Evolutionary conservation across 2,113 vertebrate species (phyloP).

Genomic region (Shinisaurus crocodilurus): DNA sequence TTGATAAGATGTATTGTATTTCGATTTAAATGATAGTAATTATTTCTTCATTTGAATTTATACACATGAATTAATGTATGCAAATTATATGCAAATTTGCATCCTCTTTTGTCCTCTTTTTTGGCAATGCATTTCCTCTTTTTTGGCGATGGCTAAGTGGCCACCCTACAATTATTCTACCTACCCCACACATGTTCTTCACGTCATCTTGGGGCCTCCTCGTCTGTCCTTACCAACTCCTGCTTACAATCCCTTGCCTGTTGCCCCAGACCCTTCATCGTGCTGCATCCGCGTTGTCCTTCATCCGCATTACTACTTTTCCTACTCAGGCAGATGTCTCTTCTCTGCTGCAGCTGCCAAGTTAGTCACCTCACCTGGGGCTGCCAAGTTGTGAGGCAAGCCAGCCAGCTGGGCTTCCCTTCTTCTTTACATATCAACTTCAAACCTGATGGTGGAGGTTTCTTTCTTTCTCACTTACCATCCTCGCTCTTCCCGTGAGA

Average conservation of each 20-base stretch:
- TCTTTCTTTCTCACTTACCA: conserved; percentile 46
- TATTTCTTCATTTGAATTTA: no score
- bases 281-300: background rate
- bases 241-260: background rate
- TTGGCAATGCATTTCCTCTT: no score
- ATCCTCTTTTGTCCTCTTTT: no score
- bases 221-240: background rate
- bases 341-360: background rate
- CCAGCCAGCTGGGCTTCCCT: no score
- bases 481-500: background rate
- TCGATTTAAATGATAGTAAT: no score
- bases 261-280: background rate
- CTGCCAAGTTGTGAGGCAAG: no score
- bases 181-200: background rate
- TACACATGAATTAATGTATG: no score
- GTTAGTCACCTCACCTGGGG: background rate
- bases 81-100: no score
- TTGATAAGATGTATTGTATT: no score
- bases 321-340: background rate
- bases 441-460: background rate
- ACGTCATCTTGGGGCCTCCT: background rate
- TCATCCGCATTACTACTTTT: background rate
- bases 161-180: background rate
- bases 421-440: background rate
- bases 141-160: no score